Conservation (phyloP, 2,113 vertebrate species). For the Forbesichthys agassizii region DNA sequence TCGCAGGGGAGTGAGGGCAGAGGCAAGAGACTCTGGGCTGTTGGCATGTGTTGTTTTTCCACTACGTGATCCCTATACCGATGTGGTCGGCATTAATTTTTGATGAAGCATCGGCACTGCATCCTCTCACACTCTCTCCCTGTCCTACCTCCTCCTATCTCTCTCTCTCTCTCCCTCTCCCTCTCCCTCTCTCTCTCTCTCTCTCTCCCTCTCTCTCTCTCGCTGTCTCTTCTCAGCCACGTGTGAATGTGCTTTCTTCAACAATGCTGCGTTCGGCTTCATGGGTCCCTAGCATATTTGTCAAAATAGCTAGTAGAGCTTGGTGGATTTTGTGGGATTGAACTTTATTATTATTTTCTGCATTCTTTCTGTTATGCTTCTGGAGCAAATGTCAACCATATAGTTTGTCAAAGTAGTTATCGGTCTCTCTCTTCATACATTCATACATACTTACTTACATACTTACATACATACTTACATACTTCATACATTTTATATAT, state of each 20-base stretch:
- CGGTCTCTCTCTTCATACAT: no score
- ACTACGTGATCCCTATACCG: slow-evolving; percentile 82
- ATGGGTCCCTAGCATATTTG: slow-evolving; percentile 60
- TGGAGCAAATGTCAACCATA: slow-evolving; percentile 33
- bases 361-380: slow-evolving; percentile 40
- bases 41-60: slow-evolving; percentile 77
- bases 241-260: slow-evolving; percentile 60
- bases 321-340: slow-evolving; percentile 52
- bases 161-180: not conserved
- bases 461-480: no score
- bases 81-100: slow-evolving; percentile 80
- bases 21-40: slow-evolving; percentile 74
- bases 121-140: slow-evolving; percentile 70
- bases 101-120: slow-evolving; percentile 73
- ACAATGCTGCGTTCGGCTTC: slow-evolving; percentile 53
- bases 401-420: slow-evolving; percentile 12
- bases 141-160: slow-evolving; percentile 18
- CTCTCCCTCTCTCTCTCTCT: slow-evolving; percentile 27
- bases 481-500: no score
- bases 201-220: slow-evolving; percentile 25
- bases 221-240: slow-evolving; percentile 1
- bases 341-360: slow-evolving; percentile 29
- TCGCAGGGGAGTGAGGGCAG: slow-evolving; percentile 31
- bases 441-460: no score
- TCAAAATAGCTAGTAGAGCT: slow-evolving; percentile 59